phyloP scores from a whole-genome alignment of 2,113 vertebrate genomes.

The Neofelis nebulosa region DNA sequence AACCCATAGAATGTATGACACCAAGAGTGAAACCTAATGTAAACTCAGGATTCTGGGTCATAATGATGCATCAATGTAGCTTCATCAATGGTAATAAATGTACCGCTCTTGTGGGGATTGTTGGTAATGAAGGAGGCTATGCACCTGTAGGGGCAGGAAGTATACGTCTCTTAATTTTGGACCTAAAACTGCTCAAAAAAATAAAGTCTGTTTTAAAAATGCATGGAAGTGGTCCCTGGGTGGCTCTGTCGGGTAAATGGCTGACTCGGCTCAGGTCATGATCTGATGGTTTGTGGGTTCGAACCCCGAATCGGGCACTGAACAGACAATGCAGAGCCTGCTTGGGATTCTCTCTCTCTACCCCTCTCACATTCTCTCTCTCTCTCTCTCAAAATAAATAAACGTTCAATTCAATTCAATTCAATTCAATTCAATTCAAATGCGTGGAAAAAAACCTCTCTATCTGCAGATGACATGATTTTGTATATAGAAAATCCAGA shows the following conservation, averaged over 20 bases:
- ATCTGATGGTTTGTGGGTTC: background rate
- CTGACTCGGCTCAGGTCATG: background rate
- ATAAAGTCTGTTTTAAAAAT: background rate
- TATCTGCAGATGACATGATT: background rate
- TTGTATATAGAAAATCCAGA: background rate
- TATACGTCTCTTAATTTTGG: background rate
- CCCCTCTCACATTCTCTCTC: background rate
- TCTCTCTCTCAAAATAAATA: background rate
- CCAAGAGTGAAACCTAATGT: background rate
- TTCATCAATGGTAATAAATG: background rate
- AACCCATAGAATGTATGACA: background rate
- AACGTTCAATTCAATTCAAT: background rate
- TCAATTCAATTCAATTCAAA: too few relatives aligned
- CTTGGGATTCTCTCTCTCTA: background rate
- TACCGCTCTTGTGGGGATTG: background rate
- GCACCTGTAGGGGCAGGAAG: background rate
- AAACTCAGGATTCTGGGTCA: background rate
- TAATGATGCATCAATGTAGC: background rate
- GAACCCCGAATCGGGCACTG: fast-evolving
- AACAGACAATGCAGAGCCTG: background rate
- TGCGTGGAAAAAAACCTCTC: background rate
- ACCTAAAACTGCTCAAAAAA: background rate
- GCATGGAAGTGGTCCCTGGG: background rate
- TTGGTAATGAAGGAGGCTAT: background rate
- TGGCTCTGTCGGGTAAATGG: background rate